Percentiles rank a stretch among this genome's conserved stretches.
These are phyloP conservation scores for Hylaea fasciaria DNA, from an alignment of 2,888 invertebrate species.

Conservation along the genomic window DNA sequence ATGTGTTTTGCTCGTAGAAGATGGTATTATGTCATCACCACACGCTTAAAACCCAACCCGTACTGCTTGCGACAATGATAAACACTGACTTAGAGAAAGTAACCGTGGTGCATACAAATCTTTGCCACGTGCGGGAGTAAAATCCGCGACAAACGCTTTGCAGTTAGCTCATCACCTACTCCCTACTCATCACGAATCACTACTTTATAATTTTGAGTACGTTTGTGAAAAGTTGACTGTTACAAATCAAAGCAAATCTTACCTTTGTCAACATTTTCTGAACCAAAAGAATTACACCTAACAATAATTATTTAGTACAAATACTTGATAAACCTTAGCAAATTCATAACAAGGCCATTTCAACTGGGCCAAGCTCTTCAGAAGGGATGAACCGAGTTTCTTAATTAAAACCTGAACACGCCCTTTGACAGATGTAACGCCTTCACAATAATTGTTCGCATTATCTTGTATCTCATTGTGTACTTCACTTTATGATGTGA, in stretches of 20 bases:
- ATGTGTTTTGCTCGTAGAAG: not conserved
- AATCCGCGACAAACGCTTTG: too few relatives aligned
- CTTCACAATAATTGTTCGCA: slow-evolving; percentile 64
- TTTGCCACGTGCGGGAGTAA: too few relatives aligned
- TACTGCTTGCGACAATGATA: too few relatives aligned
- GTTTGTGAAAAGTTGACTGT: too few relatives aligned
- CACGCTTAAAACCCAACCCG: too few relatives aligned
- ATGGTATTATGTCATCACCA: not conserved
- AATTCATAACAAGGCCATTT: slow-evolving; percentile 19
- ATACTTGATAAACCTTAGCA: slow-evolving; percentile 15
- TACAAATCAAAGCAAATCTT: too few relatives aligned
- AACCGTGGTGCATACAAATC: too few relatives aligned
- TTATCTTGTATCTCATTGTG: slow-evolving; percentile 62
- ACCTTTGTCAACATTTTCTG: not conserved
- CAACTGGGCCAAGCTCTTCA: slow-evolving; percentile 20
- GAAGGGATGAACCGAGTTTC: slow-evolving; percentile 61
- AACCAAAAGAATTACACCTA: not conserved
- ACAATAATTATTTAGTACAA: slow-evolving; percentile 4
- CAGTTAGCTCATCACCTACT: too few relatives aligned
- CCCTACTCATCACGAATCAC: too few relatives aligned
- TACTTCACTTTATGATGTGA: slow-evolving; percentile 28
- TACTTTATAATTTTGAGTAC: not conserved
- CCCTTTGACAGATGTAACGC: slow-evolving; percentile 70
- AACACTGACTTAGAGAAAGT: too few relatives aligned
- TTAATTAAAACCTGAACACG: slow-evolving; percentile 70